Evolutionary conservation across 2,113 vertebrate species (phyloP), one percentile per base, ranked within the genome.

Genomic region (Cercopithecus mona): DNA sequence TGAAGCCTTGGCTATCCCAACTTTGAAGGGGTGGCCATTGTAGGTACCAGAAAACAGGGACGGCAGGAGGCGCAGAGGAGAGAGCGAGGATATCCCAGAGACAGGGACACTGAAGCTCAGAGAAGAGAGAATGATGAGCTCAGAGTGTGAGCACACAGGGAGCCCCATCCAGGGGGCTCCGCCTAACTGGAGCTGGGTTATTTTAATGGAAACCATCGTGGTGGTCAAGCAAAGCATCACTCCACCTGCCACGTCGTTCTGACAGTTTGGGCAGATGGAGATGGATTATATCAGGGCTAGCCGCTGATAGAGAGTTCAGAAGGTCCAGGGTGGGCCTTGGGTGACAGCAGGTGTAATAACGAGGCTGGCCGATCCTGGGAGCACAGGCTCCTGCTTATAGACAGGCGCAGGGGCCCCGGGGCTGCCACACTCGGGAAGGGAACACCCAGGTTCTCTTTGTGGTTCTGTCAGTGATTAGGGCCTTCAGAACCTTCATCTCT

Each of bases 151-250:
- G 22, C 10, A 57, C 57, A 16, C 11, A 14, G 73, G 55, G 12
- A 48, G 48, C 17, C 45, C 83, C 30, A 27, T 48, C n/a, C 17
- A 1, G 0, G 17, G 8, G 45, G 8, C 45, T 45, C 1, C 5
- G 2, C 55, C 25, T 57, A 18, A 14, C 35, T 1, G 23, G 64
- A 43, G 78, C 0, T 0, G 30, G 30, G 7, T 50, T 59, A 45
- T 64, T 80, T 68, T 45, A 13, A 38, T 27, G 20, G 14, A 83
- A 61, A 55, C 66, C 32, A 10, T 35, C 6, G 18, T 8, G 20
- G 81, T n/a, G 66, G 45, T 45, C 55, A 30, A 89, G 50, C 35
- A n/a, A 45, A 83, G n/a, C 50, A 9, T 52, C 0, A 5, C 43
- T 55, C 73, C 32, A 13, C 27, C 52, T 20, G 20, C 32, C 8